Percentiles rank a stretch among this genome's conserved stretches.
phyloP scores from a whole-genome alignment of 2,888 invertebrate species.

The Lycocerus yunnanus region DNA sequence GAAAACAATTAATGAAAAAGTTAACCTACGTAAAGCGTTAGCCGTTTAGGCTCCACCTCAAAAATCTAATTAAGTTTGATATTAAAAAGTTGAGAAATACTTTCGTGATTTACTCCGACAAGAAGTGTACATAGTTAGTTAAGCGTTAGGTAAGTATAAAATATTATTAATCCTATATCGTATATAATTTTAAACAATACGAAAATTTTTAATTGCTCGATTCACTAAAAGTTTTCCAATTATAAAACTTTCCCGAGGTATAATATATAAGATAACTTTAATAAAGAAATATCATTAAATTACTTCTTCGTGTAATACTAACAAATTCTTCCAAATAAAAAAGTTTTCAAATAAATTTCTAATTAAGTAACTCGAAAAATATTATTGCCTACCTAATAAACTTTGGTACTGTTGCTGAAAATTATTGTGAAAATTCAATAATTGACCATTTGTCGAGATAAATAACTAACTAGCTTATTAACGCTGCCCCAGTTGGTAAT shows the following conservation, averaged over 20 bases:
- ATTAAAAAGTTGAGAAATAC: not conserved
- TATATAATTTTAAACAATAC: not conserved
- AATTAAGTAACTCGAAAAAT: not conserved
- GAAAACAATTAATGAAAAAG: not conserved
- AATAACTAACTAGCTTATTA: not conserved
- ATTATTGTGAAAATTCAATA: not conserved
- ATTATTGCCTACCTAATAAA: not conserved
- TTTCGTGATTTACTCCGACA: not conserved
- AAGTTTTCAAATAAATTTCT: not conserved
- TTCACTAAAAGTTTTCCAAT: slow-evolving; percentile 1
- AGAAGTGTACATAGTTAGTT: not conserved
- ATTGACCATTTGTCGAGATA: not conserved
- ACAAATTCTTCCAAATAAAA: not conserved
- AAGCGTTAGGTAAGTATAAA: not conserved
- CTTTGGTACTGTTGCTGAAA: not conserved
- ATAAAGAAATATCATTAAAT: slow-evolving; percentile 1
- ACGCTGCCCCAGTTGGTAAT: slow-evolving; percentile 3
- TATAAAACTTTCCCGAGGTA: not conserved
- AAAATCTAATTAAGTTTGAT: not conserved
- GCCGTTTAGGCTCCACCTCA: not conserved
- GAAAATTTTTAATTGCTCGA: slow-evolving; percentile 1
- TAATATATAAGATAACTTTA: not conserved
- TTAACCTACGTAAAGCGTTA: not conserved
- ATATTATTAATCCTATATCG: not conserved
- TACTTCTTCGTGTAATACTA: not conserved